Base-by-base conservation (phyloP, 2,113 vertebrate species). In the Scatophagus argus region DNA sequence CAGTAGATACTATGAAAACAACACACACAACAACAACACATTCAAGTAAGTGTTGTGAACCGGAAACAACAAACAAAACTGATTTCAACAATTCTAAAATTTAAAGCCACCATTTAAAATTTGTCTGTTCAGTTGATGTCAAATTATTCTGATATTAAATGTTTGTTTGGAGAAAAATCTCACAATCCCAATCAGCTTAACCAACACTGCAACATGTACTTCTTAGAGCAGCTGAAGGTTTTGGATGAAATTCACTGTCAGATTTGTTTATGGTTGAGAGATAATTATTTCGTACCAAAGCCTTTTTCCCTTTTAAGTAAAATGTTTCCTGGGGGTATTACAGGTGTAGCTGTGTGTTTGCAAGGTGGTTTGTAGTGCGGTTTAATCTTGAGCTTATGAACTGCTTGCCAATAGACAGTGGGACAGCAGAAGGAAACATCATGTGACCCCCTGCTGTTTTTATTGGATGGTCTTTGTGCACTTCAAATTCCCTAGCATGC, bases 381-480 rank as follows among this genome's bases (percentile, higher is more conserved):
- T 58, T 56, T 34, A 23, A 13, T 69, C 32, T 54, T 27, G 6
- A 11, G 17, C 8, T 41, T 12, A 10, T 4, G n/a, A 21, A 31
- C 66, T 61, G 44, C 58, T 12, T 32, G 34, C 36, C 41, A 39
- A 13, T 25, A 16, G 9, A 36, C 14, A 17, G 21, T 58, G 36
- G 27, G 25, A 55, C n/a, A 70, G 31, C 1, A 5, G 14, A 68
- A 7, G 19, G 52, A 61, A 44, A 44, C 49, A 62, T 79, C 56
- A 41, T 13, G 17, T 58, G 32, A 16, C n/a, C 51, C 54, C 55
- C 62, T 38, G 76, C 63, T 74, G 75, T 36, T 55, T 32, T 32
- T 27, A 32, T 25, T 19, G 8, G 76, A 36, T 19, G 23, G 47
- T 78, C 47, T 79, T 29, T 47, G 67, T 43, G 2, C 59, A 21